Conservation (phyloP, 2,888 invertebrate genomes). For the Orchesellides sinensis region DNA sequence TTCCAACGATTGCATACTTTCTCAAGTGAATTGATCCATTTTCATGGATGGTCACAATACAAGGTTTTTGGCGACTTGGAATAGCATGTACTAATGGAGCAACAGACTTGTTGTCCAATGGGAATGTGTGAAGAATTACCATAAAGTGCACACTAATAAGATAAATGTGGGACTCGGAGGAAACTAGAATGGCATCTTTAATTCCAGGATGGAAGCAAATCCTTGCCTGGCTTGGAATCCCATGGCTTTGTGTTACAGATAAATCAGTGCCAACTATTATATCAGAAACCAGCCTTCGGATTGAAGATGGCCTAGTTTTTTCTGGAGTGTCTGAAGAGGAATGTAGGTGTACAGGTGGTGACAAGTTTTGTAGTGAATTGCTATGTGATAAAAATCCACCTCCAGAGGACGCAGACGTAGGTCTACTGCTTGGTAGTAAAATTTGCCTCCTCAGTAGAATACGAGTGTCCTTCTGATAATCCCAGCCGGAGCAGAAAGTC, state of each 20-base stretch:
- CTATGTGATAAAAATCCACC: conserved; percentile 40
- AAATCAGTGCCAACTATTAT: conserved; percentile 73
- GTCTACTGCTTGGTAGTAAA: background rate
- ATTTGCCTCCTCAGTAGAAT: conserved; percentile 28
- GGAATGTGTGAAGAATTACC: conserved; percentile 63
- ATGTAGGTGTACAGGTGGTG: conserved; percentile 32
- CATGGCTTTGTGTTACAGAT: conserved; percentile 49
- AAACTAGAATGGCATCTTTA: conserved; percentile 69
- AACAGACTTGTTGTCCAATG: conserved; percentile 49
- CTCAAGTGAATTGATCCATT: conserved; percentile 69
- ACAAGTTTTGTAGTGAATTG: conserved; percentile 51
- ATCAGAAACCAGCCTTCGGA: conserved; percentile 72
- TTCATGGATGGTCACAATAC: conserved; percentile 71
- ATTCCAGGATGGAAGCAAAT: conserved; percentile 69
- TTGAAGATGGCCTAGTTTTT: conserved; percentile 59
- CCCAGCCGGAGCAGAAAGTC: conserved; percentile 61
- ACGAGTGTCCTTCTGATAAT: conserved; percentile 58
- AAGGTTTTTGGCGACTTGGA: conserved; percentile 64
- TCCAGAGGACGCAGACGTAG: conserved; percentile 14
- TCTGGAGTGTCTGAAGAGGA: conserved; percentile 39
- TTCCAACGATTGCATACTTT: conserved; percentile 70
- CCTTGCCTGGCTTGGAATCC: conserved; percentile 40
- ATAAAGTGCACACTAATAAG: conserved; percentile 72
- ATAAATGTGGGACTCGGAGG: conserved; percentile 65
- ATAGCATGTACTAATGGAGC: conserved; percentile 65